phyloP scores from a whole-genome alignment of 2,888 invertebrate species.

The Steinernema hermaphroditum region DNA sequence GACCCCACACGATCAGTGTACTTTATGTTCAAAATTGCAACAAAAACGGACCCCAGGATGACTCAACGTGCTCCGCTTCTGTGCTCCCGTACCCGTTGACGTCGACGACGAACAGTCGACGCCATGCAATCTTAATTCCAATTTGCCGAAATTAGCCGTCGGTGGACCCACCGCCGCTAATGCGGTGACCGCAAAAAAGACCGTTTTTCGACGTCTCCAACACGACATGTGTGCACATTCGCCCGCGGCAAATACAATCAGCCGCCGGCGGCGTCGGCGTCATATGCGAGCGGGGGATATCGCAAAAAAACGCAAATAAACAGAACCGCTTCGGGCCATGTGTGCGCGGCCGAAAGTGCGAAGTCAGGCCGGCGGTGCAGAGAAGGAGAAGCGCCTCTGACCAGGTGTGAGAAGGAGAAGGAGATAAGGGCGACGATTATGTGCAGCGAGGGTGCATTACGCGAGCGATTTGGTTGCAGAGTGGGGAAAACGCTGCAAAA shows the following conservation, averaged over 20 bases:
- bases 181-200: conserved; percentile 1
- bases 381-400: neutral
- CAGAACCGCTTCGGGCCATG: conserved; percentile 24
- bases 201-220: conserved; percentile 4
- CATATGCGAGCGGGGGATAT: neutral
- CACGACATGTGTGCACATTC: conserved; percentile 25
- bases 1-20: too few species aligned
- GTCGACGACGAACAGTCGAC: neutral
- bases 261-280: neutral
- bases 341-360: neutral
- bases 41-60: too few species aligned
- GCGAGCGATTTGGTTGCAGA: too few species aligned
- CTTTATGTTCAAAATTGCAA: too few species aligned
- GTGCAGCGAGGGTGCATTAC: too few species aligned
- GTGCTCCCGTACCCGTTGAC: neutral
- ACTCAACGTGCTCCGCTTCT: neutral
- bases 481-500: too few species aligned
- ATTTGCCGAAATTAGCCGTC: neutral
- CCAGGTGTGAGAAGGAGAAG: conserved; percentile 1
- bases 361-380: conserved; percentile 11
- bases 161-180: conserved; percentile 28
- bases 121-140: neutral
- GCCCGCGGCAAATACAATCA: conserved; percentile 18
- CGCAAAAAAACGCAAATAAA: conserved; percentile 17
- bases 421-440: neutral